Percentiles rank a stretch among this genome's conserved stretches.
Evolutionary conservation across 1,140 invertebrate genomes (phyloP).

Genomic region (Tetragnatha versicolor): DNA sequence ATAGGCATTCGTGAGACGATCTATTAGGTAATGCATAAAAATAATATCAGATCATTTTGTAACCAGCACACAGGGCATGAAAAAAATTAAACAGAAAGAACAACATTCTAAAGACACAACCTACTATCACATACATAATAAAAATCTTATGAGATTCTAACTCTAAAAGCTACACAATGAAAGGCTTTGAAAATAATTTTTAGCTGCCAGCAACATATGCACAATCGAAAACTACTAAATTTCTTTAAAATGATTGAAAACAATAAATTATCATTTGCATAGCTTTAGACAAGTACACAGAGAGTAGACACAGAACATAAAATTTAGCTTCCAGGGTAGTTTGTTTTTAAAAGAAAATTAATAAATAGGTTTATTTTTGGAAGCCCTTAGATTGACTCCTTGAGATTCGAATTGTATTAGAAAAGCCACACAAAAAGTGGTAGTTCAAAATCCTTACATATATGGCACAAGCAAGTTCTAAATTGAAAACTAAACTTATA

Average conservation of each 20-base stretch:
- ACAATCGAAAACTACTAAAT: not conserved
- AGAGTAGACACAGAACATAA: not conserved
- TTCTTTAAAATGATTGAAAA: not conserved
- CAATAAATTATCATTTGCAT: not conserved
- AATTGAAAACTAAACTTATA: no score
- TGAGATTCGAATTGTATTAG: no score
- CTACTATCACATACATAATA: not conserved
- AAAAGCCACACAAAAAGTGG: no score
- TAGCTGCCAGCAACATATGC: slow-evolving; percentile 11
- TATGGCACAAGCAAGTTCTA: no score
- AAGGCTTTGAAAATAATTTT: slow-evolving; percentile 1
- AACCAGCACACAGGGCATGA: no score
- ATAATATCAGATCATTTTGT: slow-evolving; percentile 13
- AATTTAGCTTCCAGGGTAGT: not conserved
- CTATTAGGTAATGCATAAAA: no score
- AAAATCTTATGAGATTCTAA: slow-evolving; percentile 1
- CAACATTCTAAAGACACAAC: not conserved
- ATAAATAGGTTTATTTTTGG: not conserved
- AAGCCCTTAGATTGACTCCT: no score
- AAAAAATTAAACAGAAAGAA: not conserved
- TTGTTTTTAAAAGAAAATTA: not conserved
- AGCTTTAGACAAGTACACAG: slow-evolving; percentile 12
- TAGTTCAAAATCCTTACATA: no score
- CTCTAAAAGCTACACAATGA: slow-evolving; percentile 20
- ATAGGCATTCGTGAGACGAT: not conserved